Conservation (phyloP, 2,888 invertebrate genomes). For the Archips crataeganus region DNA sequence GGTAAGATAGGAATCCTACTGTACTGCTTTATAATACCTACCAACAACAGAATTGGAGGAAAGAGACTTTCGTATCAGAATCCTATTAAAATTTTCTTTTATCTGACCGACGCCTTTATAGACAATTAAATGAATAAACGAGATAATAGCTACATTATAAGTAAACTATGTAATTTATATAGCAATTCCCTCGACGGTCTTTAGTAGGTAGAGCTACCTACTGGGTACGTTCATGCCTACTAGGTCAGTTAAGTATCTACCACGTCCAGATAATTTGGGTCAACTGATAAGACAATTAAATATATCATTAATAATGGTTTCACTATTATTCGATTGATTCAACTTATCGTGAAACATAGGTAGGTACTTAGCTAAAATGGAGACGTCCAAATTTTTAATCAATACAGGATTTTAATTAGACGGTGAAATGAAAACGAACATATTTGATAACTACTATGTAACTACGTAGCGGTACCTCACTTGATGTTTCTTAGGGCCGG, state of each 20-base stretch:
- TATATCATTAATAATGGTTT: conserved; percentile 1
- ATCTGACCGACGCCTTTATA: not conserved
- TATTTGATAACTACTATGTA: too few species aligned
- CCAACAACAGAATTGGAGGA: not conserved
- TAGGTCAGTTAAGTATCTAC: conserved; percentile 6
- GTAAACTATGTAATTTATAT: not conserved
- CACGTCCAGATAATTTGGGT: not conserved
- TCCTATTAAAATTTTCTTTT: not conserved
- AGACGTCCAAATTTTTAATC: too few species aligned
- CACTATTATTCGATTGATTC: conserved; percentile 3
- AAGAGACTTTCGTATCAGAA: not conserved
- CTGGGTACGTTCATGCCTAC: not conserved
- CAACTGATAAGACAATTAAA: conserved; percentile 5
- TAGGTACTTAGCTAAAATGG: too few species aligned
- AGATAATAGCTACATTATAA: not conserved
- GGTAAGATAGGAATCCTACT: conserved; percentile 50
- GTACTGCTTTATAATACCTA: not conserved
- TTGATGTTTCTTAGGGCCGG: too few species aligned
- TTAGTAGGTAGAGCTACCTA: not conserved
- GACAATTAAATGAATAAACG: not conserved
- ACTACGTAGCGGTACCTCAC: too few species aligned
- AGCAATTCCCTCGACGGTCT: not conserved
- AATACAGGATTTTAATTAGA: too few species aligned
- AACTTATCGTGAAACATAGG: not conserved
- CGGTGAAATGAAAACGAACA: too few species aligned